Evolutionary conservation across 2,888 invertebrate species (phyloP), one percentile per base, ranked within the genome.

Genomic region (Perithous albicinctus): DNA sequence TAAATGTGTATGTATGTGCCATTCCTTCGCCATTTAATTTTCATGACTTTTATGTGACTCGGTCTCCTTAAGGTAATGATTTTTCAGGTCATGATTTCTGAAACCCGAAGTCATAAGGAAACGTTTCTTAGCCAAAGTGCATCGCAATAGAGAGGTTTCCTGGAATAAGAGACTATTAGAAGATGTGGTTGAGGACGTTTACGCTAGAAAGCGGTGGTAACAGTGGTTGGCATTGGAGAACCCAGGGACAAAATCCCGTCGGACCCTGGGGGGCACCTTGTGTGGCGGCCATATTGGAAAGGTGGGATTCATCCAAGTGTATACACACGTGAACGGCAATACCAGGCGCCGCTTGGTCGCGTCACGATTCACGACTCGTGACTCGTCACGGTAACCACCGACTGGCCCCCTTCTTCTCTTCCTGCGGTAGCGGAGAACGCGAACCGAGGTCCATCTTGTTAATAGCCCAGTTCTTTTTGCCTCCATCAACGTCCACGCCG

Each of bases 371-470:
- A 79, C 84, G 78, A 73, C 75, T 80, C 81, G 78, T 78, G 77
- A 81, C 84, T 79, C 84, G 76, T 67, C 78, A 70, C 74, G 72
- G 72, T 82, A 74, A 51, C 74, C 77, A 43, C 76, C 75, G 78
- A 61, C 35, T 70, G 70, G n/a, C n/a, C n/a, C n/a, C 69, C 81
- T 74, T 75, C 67, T 64, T 76, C 75, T 54, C 38, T 54, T 72
- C 73, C 64, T 32, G 59, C 56, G 46, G 83, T 77, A 73, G 59
- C 54, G 72, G 81, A 78, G 78, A 77, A 64, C 35, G 64, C 59
- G 73, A 66, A 51, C 64, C 63, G 63, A 61, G 80, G 80, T 88
- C 90, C 88, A 78, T 84, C 84, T 80, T 80, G 84, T 82, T 84
- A 80, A 80, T 78, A 82, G 82, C 80, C 77, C 67, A 69, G 76